Conservation (phyloP, 1,140 invertebrate species). For the Luehdorfia chinensis region DNA sequence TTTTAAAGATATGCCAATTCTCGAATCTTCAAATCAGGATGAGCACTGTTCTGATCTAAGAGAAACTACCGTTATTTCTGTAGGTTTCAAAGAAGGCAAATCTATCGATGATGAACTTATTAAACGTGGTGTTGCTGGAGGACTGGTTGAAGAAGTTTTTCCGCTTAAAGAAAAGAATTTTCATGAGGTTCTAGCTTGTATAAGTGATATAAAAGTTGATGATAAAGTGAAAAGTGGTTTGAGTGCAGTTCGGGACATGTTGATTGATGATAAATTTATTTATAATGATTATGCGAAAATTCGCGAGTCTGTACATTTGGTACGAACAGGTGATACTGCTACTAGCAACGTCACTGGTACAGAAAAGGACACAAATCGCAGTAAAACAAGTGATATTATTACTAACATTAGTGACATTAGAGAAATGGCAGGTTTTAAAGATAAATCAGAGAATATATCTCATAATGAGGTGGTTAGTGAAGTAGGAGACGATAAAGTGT, state of each 20-base stretch:
- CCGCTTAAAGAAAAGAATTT: background rate
- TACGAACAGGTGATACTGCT: too few relatives aligned
- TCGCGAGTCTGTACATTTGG: constrained; percentile 20
- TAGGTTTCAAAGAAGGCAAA: background rate
- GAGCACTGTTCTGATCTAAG: background rate
- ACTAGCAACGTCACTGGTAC: constrained; percentile 18
- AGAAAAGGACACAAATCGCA: background rate
- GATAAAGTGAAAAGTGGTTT: constrained; percentile 15
- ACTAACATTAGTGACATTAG: constrained; percentile 25
- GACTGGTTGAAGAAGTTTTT: background rate
- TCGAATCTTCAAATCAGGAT: background rate
- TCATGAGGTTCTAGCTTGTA: constrained; percentile 11
- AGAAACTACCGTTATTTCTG: background rate
- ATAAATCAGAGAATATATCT: constrained; percentile 36
- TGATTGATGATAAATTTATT: constrained; percentile 6
- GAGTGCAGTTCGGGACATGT: background rate
- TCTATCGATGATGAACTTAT: background rate
- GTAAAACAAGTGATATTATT: constrained; percentile 25
- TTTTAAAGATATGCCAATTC: too few relatives aligned
- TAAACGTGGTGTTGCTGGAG: background rate
- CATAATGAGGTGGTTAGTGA: constrained; percentile 36
- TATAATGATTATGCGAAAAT: constrained; percentile 21
- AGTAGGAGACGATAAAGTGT: constrained; percentile 27
- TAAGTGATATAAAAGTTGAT: constrained; percentile 12
- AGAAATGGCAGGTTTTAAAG: constrained; percentile 25